Evolutionary conservation across 2,797 vertebrate species (phyloP).

Genomic region (Notamacropus eugenii): DNA sequence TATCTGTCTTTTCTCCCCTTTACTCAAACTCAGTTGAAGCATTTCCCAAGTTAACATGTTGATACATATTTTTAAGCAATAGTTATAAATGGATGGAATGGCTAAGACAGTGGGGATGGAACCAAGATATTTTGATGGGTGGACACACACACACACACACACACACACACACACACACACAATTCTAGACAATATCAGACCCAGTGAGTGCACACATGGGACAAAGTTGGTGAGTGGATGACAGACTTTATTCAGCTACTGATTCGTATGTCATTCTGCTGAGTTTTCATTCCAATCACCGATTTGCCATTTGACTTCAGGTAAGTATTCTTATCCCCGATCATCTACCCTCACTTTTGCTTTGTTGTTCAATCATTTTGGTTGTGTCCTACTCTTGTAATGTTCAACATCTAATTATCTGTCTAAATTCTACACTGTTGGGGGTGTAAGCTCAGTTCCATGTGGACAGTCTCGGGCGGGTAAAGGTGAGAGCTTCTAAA

Average conservation of each 20-base stretch:
- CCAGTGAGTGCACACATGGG: not conserved
- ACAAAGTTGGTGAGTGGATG: not conserved
- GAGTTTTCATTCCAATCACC: not conserved
- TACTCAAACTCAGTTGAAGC: not conserved
- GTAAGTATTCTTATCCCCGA: not conserved
- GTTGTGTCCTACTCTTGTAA: not conserved
- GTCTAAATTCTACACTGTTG: not conserved
- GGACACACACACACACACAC: not conserved
- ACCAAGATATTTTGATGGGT: not conserved
- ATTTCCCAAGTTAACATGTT: not conserved
- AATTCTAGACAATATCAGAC: not conserved
- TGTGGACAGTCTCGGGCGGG: too few relatives aligned
- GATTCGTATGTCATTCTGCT: not conserved
- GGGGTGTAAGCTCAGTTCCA: too few relatives aligned
- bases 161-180: not conserved
- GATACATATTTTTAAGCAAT: not conserved
- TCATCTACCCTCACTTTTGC: not conserved
- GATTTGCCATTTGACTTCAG: not conserved
- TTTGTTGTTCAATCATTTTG: not conserved
- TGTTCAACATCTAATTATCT: not conserved
- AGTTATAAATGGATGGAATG: not conserved
- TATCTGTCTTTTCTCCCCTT: not conserved
- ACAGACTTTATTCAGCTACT: not conserved
- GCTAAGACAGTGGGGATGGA: not conserved
- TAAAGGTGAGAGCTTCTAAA: too few relatives aligned